Percentiles rank a stretch among this genome's conserved stretches.
Evolutionary conservation across 1,140 invertebrate genomes (phyloP).

Genomic region (Idris sp.): DNA sequence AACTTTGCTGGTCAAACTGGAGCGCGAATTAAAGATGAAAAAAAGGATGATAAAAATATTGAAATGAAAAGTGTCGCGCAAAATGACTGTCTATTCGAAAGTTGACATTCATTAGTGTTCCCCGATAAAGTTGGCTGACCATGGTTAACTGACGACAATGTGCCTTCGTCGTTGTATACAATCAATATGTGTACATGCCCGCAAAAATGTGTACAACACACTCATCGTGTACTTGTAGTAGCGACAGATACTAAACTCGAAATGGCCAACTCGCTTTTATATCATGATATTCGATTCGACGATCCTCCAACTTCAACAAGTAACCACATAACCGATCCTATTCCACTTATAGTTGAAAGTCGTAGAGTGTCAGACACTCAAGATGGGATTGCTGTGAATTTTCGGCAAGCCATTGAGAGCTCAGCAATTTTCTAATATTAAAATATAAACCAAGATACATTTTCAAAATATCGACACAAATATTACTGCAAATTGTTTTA

Average conservation of each 20-base stretch:
- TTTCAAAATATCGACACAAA: no score
- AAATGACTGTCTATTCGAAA: constrained; percentile 43
- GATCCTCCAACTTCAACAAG: constrained; percentile 56
- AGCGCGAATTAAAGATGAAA: constrained; percentile 5
- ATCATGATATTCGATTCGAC: constrained; percentile 64
- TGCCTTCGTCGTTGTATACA: constrained; percentile 40
- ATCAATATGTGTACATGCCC: constrained; percentile 4
- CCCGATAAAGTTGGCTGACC: constrained; percentile 67
- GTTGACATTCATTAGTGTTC: constrained; percentile 70
- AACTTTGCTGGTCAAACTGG: constrained; percentile 1
- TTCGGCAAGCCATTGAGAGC: constrained; percentile 7
- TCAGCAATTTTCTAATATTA: not conserved
- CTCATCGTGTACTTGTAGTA: constrained; percentile 28
- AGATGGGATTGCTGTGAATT: constrained; percentile 18
- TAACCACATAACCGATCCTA: constrained; percentile 49
- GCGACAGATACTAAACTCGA: constrained; percentile 69
- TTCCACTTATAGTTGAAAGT: constrained; percentile 42
- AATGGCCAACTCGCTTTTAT: constrained; percentile 70
- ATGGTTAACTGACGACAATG: constrained; percentile 63
- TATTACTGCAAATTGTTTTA: no score
- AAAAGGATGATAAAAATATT: not conserved
- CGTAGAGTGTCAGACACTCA: constrained; percentile 18
- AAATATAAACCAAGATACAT: no score
- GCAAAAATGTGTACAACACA: constrained; percentile 36
- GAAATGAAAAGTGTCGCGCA: constrained; percentile 11